Conservation (phyloP, 2,113 vertebrate genomes). For the Megaceryle torquata region DNA sequence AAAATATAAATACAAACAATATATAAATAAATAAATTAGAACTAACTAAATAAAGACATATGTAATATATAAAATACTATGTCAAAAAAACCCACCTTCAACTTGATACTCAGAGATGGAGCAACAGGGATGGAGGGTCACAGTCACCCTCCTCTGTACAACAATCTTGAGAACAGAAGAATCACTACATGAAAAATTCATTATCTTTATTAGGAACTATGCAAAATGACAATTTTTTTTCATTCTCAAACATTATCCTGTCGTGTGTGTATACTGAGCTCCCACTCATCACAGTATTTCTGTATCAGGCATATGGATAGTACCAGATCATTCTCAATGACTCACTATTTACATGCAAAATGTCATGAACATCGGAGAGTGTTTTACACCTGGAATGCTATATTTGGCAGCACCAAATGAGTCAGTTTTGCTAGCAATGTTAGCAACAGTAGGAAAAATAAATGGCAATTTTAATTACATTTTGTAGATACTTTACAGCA, state of each 20-base stretch:
- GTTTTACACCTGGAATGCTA: constrained; percentile 60
- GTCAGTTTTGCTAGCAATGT: constrained; percentile 29
- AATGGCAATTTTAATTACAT: constrained; percentile 53
- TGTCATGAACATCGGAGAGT: constrained; percentile 59
- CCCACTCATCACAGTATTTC: constrained; percentile 45
- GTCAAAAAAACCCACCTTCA: background rate
- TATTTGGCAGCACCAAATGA: constrained; percentile 46
- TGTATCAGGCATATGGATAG: constrained; percentile 59
- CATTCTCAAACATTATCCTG: constrained; percentile 23
- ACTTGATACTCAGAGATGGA: background rate
- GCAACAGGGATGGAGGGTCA: background rate
- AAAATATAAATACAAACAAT: background rate
- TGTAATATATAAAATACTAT: background rate
- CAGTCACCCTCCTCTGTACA: background rate
- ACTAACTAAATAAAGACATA: too few relatives aligned
- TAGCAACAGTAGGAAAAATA: constrained; percentile 20
- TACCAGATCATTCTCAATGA: constrained; percentile 59
- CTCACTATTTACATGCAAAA: constrained; percentile 61
- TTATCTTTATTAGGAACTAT: background rate
- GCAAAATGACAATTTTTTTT: background rate
- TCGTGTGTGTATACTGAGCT: constrained; percentile 26
- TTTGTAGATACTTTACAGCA: constrained; percentile 24
- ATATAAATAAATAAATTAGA: too few relatives aligned
- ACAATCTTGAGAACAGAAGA: background rate
- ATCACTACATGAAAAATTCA: background rate